phyloP scores from a whole-genome alignment of 2,888 invertebrate species.

The Coleophora flavipennella region DNA sequence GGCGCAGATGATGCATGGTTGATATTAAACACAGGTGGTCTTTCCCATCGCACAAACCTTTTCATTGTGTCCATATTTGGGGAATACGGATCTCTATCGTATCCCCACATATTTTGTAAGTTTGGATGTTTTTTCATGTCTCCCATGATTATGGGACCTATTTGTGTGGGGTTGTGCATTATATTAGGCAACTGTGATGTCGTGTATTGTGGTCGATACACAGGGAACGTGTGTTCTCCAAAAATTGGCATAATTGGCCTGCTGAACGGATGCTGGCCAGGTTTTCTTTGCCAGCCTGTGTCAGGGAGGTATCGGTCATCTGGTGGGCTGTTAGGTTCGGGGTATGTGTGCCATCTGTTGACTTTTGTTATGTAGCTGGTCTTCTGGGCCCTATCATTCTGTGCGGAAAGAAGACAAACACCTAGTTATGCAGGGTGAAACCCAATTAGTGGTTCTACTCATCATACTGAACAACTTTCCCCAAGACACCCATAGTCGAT shows the following conservation, averaged over 20 bases:
- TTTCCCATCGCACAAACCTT: too few species aligned
- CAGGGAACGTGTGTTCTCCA: conserved; percentile 26
- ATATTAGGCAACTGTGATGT: background rate
- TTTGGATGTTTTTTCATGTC: too few species aligned
- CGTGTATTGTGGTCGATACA: conserved; percentile 14
- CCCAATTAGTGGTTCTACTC: background rate
- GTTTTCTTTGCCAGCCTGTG: background rate
- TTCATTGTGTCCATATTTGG: too few species aligned
- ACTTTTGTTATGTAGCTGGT: conserved; percentile 11
- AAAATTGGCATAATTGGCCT: conserved; percentile 15
- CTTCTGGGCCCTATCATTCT: too few species aligned
- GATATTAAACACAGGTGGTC: too few species aligned
- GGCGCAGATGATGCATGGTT: too few species aligned
- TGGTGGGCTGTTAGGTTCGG: conserved; percentile 31
- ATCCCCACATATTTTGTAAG: too few species aligned
- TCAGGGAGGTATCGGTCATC: background rate
- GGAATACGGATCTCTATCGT: too few species aligned
- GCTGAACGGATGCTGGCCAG: background rate
- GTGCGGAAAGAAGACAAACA: background rate
- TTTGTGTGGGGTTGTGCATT: conserved; percentile 11
- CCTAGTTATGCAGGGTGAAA: background rate
- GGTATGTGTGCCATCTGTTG: conserved; percentile 23
- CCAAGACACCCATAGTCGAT: too few species aligned
- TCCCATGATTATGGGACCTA: too few species aligned
- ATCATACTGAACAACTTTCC: too few species aligned